Percentiles rank a stretch among this genome's conserved stretches.
phyloP scores from a whole-genome alignment of 2,113 vertebrate genomes.

The Gulo gulo region DNA sequence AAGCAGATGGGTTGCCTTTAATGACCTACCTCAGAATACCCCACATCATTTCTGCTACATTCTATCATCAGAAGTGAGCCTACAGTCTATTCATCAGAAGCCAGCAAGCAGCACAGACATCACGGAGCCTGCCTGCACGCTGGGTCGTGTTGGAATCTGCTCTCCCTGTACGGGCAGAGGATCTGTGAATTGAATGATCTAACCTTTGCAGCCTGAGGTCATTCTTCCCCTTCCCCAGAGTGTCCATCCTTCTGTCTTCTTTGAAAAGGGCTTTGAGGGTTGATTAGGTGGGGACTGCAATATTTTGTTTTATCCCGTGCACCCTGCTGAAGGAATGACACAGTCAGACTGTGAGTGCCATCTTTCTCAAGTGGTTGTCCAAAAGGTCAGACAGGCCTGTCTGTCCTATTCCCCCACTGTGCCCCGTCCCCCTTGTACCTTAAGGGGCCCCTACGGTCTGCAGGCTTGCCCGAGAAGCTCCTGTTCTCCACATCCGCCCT shows the following conservation, averaged over 20 bases:
- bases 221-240: neutral
- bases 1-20: neutral
- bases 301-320: neutral
- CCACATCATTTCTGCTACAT: neutral
- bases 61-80: neutral
- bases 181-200: neutral
- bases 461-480: neutral
- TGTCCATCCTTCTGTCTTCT: neutral
- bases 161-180: no score
- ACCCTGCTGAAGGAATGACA: no score
- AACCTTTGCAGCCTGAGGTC: neutral
- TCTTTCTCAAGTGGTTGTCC: neutral
- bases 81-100: neutral
- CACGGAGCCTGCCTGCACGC: accelerated
- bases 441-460: neutral
- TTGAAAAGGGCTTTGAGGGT: neutral
- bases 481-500: neutral
- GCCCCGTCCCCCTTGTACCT: neutral
- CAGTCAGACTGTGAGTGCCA: neutral
- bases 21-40: neutral
- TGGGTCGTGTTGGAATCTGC: accelerated
- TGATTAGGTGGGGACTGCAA: neutral
- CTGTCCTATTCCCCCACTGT: no score
- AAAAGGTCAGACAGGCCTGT: neutral
- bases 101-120: accelerated